These are phyloP conservation scores for Platyrinchus mystaceus DNA, from an alignment of 2,797 vertebrate genomes.

Conservation along the genomic window DNA sequence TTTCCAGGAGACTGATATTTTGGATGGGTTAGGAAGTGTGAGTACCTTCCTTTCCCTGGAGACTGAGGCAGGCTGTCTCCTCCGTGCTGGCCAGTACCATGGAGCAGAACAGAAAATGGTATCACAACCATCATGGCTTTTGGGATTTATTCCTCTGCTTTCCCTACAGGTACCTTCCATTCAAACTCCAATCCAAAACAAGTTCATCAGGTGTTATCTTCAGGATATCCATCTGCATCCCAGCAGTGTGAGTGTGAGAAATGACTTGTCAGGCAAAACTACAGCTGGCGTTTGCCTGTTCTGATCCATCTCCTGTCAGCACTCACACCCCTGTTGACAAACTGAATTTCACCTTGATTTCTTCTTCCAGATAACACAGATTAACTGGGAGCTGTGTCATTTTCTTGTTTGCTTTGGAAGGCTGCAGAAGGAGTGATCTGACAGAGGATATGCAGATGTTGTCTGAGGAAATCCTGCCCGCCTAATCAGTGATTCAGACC, in stretches of 20 bases:
- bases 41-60: not conserved
- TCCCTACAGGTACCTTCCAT: not conserved
- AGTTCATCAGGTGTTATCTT: constrained; percentile 4
- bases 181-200: not conserved
- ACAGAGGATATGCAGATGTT: not conserved
- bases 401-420: not conserved
- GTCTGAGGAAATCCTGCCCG: not conserved
- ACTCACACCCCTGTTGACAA: not conserved
- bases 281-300: not conserved
- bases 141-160: not conserved
- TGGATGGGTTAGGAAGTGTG: not conserved
- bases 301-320: constrained; percentile 3
- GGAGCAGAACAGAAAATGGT: not conserved
- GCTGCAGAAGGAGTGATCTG: not conserved
- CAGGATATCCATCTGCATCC: constrained; percentile 11
- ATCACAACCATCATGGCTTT: not conserved
- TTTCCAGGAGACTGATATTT: not conserved
- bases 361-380: not conserved
- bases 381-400: not conserved
- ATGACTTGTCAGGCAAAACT: not conserved
- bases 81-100: not conserved
- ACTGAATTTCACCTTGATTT: constrained; percentile 9
- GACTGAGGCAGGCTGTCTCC: not conserved
- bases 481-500: accelerated
- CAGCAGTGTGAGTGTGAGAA: not conserved